Percentiles rank a stretch among this genome's conserved stretches.
Evolutionary conservation across 37 sponge, comb jelly and placozoan species (phyloP).

Genomic region (Theonella swinhoei): DNA sequence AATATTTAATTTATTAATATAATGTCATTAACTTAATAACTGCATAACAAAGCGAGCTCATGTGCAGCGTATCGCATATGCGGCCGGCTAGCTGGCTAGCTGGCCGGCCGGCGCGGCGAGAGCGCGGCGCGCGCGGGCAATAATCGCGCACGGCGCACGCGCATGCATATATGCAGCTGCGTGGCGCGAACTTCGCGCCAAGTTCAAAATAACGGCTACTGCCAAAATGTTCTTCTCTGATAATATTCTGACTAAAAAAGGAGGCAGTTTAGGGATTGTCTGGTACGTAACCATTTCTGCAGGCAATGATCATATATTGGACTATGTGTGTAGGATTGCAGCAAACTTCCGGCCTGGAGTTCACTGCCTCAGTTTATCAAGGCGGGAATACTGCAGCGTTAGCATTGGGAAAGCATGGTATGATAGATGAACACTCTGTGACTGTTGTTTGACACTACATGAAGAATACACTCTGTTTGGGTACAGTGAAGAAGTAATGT

Average conservation of each 20-base stretch:
- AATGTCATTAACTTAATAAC: too few species aligned
- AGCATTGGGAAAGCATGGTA: constrained; percentile 20
- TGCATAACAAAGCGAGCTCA: too few species aligned
- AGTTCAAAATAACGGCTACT: background rate
- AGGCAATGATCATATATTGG: background rate
- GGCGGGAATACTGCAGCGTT: constrained; percentile 16
- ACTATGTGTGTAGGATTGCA: constrained; percentile 13
- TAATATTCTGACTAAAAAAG: constrained; percentile 17
- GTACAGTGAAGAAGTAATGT: constrained; percentile 20
- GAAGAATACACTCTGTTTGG: background rate
- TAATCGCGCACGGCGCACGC: background rate
- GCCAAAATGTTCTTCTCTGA: constrained; percentile 12
- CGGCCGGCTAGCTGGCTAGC: background rate
- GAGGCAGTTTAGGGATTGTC: constrained; percentile 3
- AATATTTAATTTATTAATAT: too few species aligned
- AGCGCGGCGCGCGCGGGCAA: background rate
- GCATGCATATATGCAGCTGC: too few species aligned
- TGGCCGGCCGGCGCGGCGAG: background rate
- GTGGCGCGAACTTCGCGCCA: background rate
- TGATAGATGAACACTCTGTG: background rate
- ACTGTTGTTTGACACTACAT: too few species aligned
- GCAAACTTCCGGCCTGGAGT: constrained; percentile 16
- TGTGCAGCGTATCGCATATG: too few species aligned
- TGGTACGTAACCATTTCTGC: constrained; percentile 19
- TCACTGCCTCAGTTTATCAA: constrained; percentile 4